Evolutionary conservation across 2,888 invertebrate genomes (phyloP).

Genomic region (Hypomecis punctinalis): DNA sequence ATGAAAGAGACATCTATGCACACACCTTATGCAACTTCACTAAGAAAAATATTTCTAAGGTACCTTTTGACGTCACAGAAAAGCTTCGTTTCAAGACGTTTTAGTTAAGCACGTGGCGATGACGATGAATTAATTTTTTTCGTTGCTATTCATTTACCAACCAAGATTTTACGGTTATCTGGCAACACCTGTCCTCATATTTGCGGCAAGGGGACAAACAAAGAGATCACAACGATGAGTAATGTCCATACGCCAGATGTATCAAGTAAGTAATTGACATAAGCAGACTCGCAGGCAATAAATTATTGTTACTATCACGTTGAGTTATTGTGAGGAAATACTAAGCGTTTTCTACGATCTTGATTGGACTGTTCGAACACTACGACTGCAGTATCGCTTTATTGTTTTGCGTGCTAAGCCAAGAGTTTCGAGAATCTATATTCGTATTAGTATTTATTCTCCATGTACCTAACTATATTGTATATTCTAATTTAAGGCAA

Average conservation of each 20-base stretch:
- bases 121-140: background rate
- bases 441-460: too few relatives aligned
- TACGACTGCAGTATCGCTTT: constrained; percentile 34
- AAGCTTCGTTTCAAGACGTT: too few relatives aligned
- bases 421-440: constrained; percentile 29
- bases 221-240: constrained; percentile 55
- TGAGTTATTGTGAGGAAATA: constrained; percentile 50
- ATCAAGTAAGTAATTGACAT: constrained; percentile 63
- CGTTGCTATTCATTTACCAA: background rate
- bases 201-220: constrained; percentile 31
- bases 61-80: too few relatives aligned
- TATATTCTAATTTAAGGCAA: too few relatives aligned
- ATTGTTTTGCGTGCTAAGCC: constrained; percentile 34
- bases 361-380: constrained; percentile 37
- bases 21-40: too few relatives aligned
- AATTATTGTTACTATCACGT: constrained; percentile 56
- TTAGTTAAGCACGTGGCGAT: too few relatives aligned
- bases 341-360: constrained; percentile 47
- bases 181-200: constrained; percentile 29
- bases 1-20: too few relatives aligned
- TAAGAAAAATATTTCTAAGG: too few relatives aligned
- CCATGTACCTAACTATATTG: too few relatives aligned
- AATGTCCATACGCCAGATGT: constrained; percentile 55
- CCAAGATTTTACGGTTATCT: background rate
- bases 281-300: constrained; percentile 58